These are phyloP conservation scores for Anguilla obscura DNA, from an alignment of 2,797 vertebrate species.

Conservation along the genomic window DNA sequence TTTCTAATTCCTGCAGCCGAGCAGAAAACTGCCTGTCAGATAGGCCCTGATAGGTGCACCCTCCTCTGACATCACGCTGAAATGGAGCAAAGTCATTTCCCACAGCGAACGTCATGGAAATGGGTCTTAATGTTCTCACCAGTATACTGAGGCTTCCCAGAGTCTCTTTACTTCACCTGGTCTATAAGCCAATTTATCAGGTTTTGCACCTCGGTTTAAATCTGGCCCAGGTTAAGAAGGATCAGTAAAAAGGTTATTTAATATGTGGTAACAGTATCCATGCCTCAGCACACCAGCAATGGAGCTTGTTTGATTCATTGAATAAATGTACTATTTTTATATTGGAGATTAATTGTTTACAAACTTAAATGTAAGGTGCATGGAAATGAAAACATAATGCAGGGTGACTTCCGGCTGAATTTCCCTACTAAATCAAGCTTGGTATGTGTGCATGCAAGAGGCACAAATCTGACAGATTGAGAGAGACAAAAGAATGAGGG, in stretches of 20 bases:
- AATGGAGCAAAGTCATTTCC: slow-evolving; percentile 58
- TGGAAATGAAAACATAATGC: slow-evolving; percentile 28
- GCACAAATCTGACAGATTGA: not conserved
- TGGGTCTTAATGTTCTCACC: slow-evolving; percentile 50
- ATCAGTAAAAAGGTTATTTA: not conserved
- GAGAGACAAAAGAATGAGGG: not conserved
- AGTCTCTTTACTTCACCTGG: slow-evolving; percentile 24
- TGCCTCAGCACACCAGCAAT: not conserved
- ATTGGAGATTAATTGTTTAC: slow-evolving; percentile 3
- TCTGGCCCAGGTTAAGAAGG: not conserved
- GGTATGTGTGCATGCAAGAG: not conserved
- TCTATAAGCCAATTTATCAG: not conserved
- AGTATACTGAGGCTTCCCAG: slow-evolving; percentile 52
- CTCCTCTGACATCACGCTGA: slow-evolving; percentile 35
- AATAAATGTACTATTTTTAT: slow-evolving; percentile 30
- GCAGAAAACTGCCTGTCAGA: slow-evolving; percentile 49
- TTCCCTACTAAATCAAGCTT: slow-evolving; percentile 8
- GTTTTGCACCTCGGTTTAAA: not conserved
- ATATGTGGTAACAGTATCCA: not conserved
- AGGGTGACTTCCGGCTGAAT: slow-evolving; percentile 22
- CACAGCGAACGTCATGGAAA: slow-evolving; percentile 47
- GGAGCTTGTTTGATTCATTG: not conserved
- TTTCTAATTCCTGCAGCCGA: slow-evolving; percentile 49
- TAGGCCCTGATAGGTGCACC: slow-evolving; percentile 26
- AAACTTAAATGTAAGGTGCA: not conserved